phyloP scores from a whole-genome alignment of 2,113 vertebrate genomes.

The Buteo buteo region DNA sequence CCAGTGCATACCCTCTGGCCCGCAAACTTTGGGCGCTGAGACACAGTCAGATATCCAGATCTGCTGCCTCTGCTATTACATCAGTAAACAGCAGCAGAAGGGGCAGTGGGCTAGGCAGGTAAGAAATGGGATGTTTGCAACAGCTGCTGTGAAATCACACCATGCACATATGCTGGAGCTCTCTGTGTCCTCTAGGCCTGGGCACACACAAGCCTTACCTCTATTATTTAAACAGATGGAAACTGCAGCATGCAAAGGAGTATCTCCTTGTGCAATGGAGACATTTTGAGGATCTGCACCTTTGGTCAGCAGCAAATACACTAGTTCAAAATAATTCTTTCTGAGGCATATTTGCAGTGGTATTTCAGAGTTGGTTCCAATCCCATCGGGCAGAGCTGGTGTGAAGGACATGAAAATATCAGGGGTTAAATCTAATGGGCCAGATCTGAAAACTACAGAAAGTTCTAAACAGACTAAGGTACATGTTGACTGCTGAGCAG shows the following conservation, averaged over 20 bases:
- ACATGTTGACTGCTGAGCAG: neutral
- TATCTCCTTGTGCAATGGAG: slow-evolving; percentile 67
- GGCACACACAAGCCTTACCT: slow-evolving; percentile 50
- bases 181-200: neutral
- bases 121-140: neutral
- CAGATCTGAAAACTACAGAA: neutral
- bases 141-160: neutral
- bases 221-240: slow-evolving; percentile 69
- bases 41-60: neutral
- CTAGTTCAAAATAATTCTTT: slow-evolving; percentile 67
- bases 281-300: slow-evolving; percentile 65
- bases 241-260: slow-evolving; percentile 77
- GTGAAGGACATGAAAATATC: neutral
- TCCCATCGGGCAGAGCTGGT: slow-evolving; percentile 58
- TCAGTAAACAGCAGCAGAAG: neutral
- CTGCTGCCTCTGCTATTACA: neutral
- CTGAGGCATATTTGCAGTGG: slow-evolving; percentile 68
- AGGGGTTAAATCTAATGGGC: neutral
- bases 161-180: neutral
- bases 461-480: neutral
- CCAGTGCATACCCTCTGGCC: neutral
- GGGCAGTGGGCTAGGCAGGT: neutral
- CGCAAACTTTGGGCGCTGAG: neutral
- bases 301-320: slow-evolving; percentile 67
- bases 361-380: slow-evolving; percentile 5